Evolutionary conservation across 2,113 vertebrate genomes (phyloP).

Genomic region (Diadophis punctatus): DNA sequence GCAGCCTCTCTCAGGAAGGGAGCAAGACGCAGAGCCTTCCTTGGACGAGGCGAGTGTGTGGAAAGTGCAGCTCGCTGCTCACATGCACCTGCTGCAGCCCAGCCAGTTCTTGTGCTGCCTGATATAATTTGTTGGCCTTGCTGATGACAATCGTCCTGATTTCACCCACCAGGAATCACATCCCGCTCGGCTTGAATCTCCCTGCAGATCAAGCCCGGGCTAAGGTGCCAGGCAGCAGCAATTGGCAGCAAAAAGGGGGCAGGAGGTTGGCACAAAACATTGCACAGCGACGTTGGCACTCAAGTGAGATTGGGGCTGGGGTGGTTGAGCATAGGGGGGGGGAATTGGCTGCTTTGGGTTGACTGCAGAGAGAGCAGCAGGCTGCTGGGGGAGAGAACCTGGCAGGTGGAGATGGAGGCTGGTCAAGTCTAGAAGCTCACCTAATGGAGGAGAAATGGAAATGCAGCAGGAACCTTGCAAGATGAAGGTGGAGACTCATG

Average conservation of each 20-base stretch:
- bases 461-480: neutral
- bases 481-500: neutral
- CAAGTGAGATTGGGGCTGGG: constrained; percentile 37
- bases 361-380: neutral
- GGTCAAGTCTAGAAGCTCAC: neutral
- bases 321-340: neutral
- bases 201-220: constrained; percentile 64
- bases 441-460: neutral
- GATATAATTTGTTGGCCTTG: constrained; percentile 71
- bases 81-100: constrained; percentile 41
- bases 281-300: constrained; percentile 60
- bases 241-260: constrained; percentile 11
- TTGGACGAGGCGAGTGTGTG: neutral
- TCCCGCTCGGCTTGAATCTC: constrained; percentile 70
- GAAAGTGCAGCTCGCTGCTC: constrained; percentile 18
- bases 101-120: constrained; percentile 68
- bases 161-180: constrained; percentile 70
- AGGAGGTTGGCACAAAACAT: constrained; percentile 31
- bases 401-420: neutral
- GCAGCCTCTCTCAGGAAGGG: neutral
- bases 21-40: neutral
- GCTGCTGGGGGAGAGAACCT: neutral
- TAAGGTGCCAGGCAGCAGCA: constrained; percentile 64
- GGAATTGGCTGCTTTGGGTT: neutral
- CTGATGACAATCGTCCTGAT: constrained; percentile 71